A percentile compares a stretch with the other conserved stretches of the same genome.
Evolutionary conservation across 2,797 vertebrate species (phyloP).

Genomic region (Lutjanus campechanus): DNA sequence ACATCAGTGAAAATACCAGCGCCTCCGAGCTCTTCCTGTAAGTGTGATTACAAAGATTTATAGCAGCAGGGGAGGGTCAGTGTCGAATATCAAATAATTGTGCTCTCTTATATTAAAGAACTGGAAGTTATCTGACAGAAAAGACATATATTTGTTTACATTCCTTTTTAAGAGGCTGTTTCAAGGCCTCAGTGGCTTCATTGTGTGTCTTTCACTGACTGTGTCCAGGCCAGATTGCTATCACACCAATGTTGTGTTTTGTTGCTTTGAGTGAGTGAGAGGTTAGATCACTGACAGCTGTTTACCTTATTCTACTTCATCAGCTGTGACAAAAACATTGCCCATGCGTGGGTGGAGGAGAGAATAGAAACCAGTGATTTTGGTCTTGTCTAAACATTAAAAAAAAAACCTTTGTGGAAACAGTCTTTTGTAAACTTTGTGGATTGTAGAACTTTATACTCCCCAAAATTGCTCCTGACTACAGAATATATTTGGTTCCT

Average conservation of each 20-base stretch:
- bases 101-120: background rate
- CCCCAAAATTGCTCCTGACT: background rate
- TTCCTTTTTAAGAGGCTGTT: slow-evolving; percentile 47
- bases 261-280: slow-evolving; percentile 19
- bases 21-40: slow-evolving; percentile 2
- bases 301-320: slow-evolving; percentile 54
- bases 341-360: background rate
- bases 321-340: slow-evolving; percentile 48
- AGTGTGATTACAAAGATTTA: background rate
- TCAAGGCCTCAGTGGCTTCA: slow-evolving; percentile 47
- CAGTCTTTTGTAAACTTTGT: background rate
- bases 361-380: background rate
- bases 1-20: background rate
- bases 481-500: background rate
- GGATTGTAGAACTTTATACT: background rate
- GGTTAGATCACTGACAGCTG: slow-evolving; percentile 23
- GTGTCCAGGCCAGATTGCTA: slow-evolving; percentile 63
- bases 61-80: background rate
- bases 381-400: background rate
- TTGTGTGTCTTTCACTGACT: slow-evolving; percentile 60
- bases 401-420: background rate
- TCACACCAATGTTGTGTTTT: slow-evolving; percentile 40
- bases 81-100: background rate
- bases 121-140: background rate
- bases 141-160: slow-evolving; percentile 57